Conservation (phyloP, 2,113 vertebrate species). For the Chrysochloris asiatica region DNA sequence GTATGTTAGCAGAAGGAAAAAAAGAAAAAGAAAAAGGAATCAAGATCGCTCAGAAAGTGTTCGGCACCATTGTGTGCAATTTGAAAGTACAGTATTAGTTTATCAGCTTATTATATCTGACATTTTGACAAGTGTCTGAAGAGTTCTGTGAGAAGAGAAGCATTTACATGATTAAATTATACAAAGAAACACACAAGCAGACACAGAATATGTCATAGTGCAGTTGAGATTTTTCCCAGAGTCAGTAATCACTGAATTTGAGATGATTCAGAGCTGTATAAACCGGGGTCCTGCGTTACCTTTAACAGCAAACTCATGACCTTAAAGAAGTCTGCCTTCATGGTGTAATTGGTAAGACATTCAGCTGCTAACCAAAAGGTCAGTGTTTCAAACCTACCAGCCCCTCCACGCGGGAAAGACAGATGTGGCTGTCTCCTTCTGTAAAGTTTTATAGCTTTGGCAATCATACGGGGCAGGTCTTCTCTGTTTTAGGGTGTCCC, state of each 20-base stretch:
- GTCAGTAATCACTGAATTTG: not conserved
- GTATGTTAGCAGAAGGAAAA: not conserved
- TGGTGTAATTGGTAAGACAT: too few species aligned
- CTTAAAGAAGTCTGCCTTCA: not conserved
- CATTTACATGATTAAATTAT: slow-evolving; percentile 54
- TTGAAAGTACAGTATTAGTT: slow-evolving; percentile 47
- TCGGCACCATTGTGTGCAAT: slow-evolving; percentile 37
- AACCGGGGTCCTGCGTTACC: not conserved
- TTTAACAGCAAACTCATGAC: not conserved
- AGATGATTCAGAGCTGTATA: not conserved
- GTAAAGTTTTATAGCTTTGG: too few species aligned
- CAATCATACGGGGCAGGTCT: too few species aligned
- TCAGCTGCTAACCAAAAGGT: too few species aligned
- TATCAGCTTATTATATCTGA: slow-evolving; percentile 63
- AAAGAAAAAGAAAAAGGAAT: slow-evolving; percentile 32
- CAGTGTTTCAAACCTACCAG: too few species aligned
- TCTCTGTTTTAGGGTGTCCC: too few species aligned
- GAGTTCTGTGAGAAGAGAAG: slow-evolving; percentile 48
- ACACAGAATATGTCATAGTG: not conserved
- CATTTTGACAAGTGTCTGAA: slow-evolving; percentile 66
- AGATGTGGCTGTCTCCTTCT: too few species aligned
- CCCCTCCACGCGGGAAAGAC: too few species aligned
- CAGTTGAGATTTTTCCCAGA: not conserved
- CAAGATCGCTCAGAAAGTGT: slow-evolving; percentile 30
- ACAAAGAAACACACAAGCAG: slow-evolving; percentile 2